These are phyloP conservation scores for Empis stercorea DNA, from an alignment of 2,888 invertebrate species.

Conservation along the genomic window DNA sequence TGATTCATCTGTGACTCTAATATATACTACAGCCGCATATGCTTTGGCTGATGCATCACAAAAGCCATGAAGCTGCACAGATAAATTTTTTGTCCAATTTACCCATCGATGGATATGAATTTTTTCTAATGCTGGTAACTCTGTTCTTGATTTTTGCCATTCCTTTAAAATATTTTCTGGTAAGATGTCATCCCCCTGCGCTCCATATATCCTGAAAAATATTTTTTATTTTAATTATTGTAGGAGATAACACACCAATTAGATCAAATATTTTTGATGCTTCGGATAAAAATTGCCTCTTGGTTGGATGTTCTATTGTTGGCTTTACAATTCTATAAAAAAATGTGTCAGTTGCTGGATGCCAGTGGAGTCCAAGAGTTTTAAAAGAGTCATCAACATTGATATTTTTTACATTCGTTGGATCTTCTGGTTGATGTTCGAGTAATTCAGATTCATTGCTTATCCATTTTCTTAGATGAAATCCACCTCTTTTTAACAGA, in stretches of 20 bases:
- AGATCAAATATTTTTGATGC: conserved; percentile 11
- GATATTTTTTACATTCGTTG: not conserved
- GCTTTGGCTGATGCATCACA: conserved; percentile 9
- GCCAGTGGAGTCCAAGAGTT: conserved; percentile 3
- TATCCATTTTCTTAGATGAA: conserved; percentile 5
- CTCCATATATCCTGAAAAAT: conserved; percentile 12
- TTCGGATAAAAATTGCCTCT: conserved; percentile 8
- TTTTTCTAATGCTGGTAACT: conserved; percentile 5
- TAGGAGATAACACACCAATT: conserved; percentile 12
- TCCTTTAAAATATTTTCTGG: conserved; percentile 4
- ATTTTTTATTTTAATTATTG: conserved; percentile 11
- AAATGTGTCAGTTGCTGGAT: conserved; percentile 3
- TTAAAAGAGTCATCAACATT: conserved; percentile 1
- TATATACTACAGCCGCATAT: conserved; percentile 9
- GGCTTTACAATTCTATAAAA: not conserved
- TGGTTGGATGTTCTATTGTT: not conserved
- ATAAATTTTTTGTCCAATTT: not conserved
- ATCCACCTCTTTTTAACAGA: conserved; percentile 1
- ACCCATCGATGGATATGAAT: conserved; percentile 9
- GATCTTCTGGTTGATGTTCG: conserved; percentile 1
- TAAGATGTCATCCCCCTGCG: conserved; percentile 8
- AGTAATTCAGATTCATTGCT: conserved; percentile 3
- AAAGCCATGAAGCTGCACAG: conserved; percentile 9
- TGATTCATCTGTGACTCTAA: not conserved
- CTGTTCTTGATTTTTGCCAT: conserved; percentile 6